Base-by-base conservation (phyloP, 2,888 invertebrate genomes). In the Parnassius glacialis region DNA sequence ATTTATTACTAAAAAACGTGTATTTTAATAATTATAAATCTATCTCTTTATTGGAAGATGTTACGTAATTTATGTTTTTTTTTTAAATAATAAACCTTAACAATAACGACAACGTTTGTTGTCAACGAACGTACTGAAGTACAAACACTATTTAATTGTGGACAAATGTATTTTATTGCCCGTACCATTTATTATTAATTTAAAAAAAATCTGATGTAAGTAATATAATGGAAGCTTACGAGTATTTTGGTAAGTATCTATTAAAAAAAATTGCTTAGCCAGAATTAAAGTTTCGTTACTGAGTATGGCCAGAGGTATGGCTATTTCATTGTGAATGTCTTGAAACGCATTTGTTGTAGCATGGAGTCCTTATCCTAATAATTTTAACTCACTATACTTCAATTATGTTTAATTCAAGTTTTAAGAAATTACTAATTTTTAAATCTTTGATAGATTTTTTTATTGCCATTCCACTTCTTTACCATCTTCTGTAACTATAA, bases 321-420 rank as follows among this genome's bases (percentile, higher is more conserved):
- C 81, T 81, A 80, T 74, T 71, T 75, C 73, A 80, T 75, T 81
- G 81, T 79, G 81, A 84, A 83, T 85, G 83, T 79, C 79, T 80
- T 81, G 65, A 78, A 72, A 79, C 70, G 78, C 83, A 78, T 78
- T 78, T 82, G 79, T 84, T 82, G 78, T 84, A 74, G 86, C 85
- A 85, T 86, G 86, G 74, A 20, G 41, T 60, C 16, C 34, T 47
- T 13, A 43, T 52, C 34, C 34, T 59, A 13, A 50, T 44, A 47
- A 13, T 47, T 25, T 58, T 12, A 51, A 25, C 47, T 34, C 34
- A 7, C 25, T 25, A 25, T 42, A 57, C 52, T 52, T 20, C 25
- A 13, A 44, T 34, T 25, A 43, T 16, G 34, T 47, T 51, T 58
- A 52, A 10, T 57, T 41, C 54, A 65, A 52, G 34, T 34, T 34